These are phyloP conservation scores for Herpetotheres cachinnans DNA, from an alignment of 2,113 vertebrate genomes.

Conservation along the genomic window DNA sequence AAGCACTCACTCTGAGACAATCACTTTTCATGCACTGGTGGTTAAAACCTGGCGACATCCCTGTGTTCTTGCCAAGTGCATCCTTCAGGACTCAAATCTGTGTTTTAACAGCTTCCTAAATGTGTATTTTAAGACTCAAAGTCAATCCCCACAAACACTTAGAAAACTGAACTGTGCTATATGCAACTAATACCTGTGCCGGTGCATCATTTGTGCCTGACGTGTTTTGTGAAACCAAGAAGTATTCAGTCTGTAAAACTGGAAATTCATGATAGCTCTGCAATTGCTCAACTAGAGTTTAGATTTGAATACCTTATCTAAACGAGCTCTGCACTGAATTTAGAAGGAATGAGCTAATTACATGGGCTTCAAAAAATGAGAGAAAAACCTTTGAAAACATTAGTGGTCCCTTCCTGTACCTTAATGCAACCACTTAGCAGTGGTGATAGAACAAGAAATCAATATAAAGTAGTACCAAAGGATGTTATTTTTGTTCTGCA, in stretches of 20 bases:
- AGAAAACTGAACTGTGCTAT: not conserved
- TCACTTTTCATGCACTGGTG: not conserved
- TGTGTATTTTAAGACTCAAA: not conserved
- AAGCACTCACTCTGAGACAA: accelerated
- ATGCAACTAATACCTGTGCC: not conserved
- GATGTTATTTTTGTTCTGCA: constrained; percentile 22
- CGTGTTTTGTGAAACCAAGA: not conserved
- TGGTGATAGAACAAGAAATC: constrained; percentile 22
- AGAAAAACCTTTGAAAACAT: constrained; percentile 20
- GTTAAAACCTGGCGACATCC: not conserved
- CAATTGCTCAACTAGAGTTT: not conserved
- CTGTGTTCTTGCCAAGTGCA: not conserved
- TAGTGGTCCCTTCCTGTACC: not conserved
- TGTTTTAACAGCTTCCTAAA: not conserved
- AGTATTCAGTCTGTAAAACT: not conserved
- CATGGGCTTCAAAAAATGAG: not conserved
- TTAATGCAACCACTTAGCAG: constrained; percentile 20
- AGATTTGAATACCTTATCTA: not conserved
- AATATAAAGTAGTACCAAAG: constrained; percentile 12
- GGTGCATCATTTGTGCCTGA: not conserved
- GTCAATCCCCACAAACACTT: not conserved
- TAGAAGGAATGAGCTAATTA: not conserved
- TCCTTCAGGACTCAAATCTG: not conserved
- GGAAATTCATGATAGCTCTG: not conserved
- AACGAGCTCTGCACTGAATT: not conserved